phyloP scores from a whole-genome alignment of 2,797 vertebrate species.

The Lacerta bilineata region DNA sequence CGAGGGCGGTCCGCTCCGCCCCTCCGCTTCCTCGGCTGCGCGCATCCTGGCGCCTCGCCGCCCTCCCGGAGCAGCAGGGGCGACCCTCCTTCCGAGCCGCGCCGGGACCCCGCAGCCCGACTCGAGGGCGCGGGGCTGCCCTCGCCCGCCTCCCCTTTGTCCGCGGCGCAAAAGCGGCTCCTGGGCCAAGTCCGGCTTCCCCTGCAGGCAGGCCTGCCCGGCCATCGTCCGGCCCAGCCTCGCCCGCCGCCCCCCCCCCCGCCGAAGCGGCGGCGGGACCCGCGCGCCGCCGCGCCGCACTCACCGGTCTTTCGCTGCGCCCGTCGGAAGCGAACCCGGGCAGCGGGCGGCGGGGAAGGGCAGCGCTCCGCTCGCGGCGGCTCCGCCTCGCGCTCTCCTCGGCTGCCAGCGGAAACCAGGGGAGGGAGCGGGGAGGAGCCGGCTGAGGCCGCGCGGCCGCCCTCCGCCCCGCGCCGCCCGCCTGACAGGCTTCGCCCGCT shows the following conservation, averaged over 20 bases:
- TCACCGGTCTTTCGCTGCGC: neutral
- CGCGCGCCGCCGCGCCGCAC: neutral
- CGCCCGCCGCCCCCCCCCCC: neutral
- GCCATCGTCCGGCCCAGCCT: too few relatives aligned
- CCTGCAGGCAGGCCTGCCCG: neutral
- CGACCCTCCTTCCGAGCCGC: too few relatives aligned
- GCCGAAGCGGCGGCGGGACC: too few relatives aligned
- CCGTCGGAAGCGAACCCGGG: neutral
- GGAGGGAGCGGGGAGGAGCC: constrained; percentile 48
- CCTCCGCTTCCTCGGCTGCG: too few relatives aligned
- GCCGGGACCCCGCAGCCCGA: too few relatives aligned
- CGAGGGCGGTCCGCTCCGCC: too few relatives aligned
- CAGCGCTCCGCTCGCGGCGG: too few relatives aligned
- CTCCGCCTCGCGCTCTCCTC: too few relatives aligned
- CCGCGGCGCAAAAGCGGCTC: neutral
- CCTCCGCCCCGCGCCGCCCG: neutral
- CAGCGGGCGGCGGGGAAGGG: neutral
- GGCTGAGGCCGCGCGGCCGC: neutral
- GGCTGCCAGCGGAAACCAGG: constrained; percentile 68
- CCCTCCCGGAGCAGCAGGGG: too few relatives aligned
- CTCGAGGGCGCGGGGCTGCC: too few relatives aligned
- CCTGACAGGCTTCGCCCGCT: neutral
- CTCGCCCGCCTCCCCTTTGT: neutral
- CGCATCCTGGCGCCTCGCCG: too few relatives aligned
- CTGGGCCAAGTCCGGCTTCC: neutral